A percentile compares a stretch with the other conserved stretches of the same genome.
phyloP scores from a whole-genome alignment of 1,140 invertebrate species.

The Procambarus virginalis region DNA sequence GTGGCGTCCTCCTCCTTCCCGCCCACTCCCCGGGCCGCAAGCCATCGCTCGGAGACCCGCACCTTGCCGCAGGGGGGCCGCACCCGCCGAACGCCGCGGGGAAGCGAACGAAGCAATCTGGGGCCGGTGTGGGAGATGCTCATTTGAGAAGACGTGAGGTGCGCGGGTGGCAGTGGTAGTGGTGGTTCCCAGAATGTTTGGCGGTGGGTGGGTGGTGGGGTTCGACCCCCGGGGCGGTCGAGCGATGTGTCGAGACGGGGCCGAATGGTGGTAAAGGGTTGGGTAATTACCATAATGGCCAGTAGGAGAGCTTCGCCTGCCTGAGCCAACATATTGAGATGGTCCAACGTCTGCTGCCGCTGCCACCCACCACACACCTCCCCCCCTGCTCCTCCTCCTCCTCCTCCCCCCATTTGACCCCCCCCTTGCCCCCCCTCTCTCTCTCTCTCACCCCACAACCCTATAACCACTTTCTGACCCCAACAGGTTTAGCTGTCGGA shows the following conservation, averaged over 20 bases:
- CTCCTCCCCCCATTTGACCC: neutral
- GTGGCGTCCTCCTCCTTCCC: neutral
- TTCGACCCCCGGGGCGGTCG: too few relatives aligned
- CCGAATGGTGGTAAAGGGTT: constrained; percentile 57
- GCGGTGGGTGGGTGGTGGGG: neutral
- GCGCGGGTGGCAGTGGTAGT: constrained; percentile 9
- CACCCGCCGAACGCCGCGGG: neutral
- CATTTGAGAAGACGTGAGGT: constrained; percentile 62
- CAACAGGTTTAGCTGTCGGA: neutral
- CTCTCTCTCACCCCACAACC: neutral
- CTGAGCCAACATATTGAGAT: constrained; percentile 41
- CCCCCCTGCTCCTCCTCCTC: neutral
- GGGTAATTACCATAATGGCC: constrained; percentile 56
- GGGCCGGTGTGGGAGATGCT: constrained; percentile 33
- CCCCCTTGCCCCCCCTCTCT: neutral
- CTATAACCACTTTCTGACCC: constrained; percentile 1
- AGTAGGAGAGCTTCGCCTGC: neutral
- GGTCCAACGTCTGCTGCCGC: neutral
- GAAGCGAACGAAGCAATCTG: neutral
- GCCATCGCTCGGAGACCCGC: neutral
- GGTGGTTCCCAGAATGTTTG: constrained; percentile 26
- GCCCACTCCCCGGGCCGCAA: neutral
- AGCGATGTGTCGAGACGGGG: neutral
- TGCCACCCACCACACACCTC: neutral
- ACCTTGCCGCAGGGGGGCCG: neutral